Evolutionary conservation across 2,113 vertebrate species (phyloP), one percentile per base, ranked within the genome.

Genomic region (Merops nubicus): DNA sequence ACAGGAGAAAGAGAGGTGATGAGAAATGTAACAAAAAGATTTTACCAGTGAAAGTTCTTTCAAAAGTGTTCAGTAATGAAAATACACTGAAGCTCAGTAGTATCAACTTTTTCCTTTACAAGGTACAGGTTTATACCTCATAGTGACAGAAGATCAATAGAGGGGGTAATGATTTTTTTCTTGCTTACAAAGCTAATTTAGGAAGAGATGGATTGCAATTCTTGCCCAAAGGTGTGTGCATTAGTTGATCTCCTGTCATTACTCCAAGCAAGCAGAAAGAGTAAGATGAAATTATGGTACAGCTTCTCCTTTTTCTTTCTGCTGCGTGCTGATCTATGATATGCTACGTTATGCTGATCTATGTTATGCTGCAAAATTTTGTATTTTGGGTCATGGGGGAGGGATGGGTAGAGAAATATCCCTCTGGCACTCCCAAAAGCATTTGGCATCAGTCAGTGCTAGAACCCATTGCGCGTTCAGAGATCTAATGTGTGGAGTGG

Each of bases 261-360:
- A 20, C 34, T 42, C 40, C 45, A 36, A 38, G 47, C 26, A n/a
- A 54, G 33, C 26, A 36, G 40, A 36, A 48, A 50, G 57, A 68
- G 12, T 47, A 62, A 53, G 28, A 22, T 62, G 15, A 57, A 75
- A 25, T 60, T 16, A 16, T 6, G 21, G 31, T 7, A 5, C 34
- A 34, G 21, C 54, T 78, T 20, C 34, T 73, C 15, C 51, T 60
- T 67, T 77, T 15, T 8, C 59, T 42, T 82, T 57, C 78, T 77
- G 64, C 22, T 18, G 7, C 0, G 0, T 36, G 43, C 64, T 69
- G 9, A 19, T 28, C 51, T 59, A 2, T 2, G 3, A 45, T 23
- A n/a, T n/a, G n/a, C n/a, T n/a, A n/a, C n/a, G n/a, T n/a, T n/a
- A n/a, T n/a, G n/a, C n/a, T n/a, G n/a, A n/a, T n/a, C n/a, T n/a